These are phyloP conservation scores for Paralichthys olivaceus DNA, from an alignment of 2,113 vertebrate species.

Conservation along the genomic window DNA sequence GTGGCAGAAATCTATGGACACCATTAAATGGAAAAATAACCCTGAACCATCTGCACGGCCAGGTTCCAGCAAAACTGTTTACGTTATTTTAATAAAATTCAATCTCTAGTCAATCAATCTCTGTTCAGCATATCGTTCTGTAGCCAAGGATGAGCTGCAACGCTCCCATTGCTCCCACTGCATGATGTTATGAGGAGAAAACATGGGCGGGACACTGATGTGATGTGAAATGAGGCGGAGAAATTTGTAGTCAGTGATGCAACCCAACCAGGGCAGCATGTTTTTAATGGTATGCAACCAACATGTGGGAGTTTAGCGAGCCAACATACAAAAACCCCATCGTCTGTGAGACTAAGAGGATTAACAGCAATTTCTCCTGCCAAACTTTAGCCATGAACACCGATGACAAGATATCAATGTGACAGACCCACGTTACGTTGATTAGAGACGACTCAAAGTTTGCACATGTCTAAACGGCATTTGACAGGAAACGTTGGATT, in stretches of 20 bases:
- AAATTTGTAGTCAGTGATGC: constrained; percentile 7
- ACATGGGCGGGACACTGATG: constrained; percentile 3
- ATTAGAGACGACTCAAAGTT: background rate
- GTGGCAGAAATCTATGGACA: too few relatives aligned
- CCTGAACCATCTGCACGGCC: too few relatives aligned
- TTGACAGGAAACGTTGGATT: background rate
- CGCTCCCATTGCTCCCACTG: background rate
- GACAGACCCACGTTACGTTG: background rate
- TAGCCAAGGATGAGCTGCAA: background rate
- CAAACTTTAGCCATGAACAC: constrained; percentile 3
- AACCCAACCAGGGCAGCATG: constrained; percentile 6
- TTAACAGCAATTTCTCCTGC: constrained; percentile 9
- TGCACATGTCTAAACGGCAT: background rate
- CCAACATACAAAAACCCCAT: background rate
- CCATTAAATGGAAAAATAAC: too few relatives aligned
- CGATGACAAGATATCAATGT: background rate
- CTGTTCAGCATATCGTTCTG: too few relatives aligned
- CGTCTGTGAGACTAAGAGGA: constrained; percentile 1
- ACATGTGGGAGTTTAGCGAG: background rate
- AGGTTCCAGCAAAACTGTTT: too few relatives aligned
- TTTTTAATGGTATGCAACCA: background rate
- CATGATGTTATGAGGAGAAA: background rate
- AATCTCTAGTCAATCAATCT: too few relatives aligned
- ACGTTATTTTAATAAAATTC: too few relatives aligned
- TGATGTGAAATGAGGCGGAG: constrained; percentile 24